These are phyloP conservation scores for Lagria hirta DNA, from an alignment of 2,888 invertebrate species.

Conservation along the genomic window DNA sequence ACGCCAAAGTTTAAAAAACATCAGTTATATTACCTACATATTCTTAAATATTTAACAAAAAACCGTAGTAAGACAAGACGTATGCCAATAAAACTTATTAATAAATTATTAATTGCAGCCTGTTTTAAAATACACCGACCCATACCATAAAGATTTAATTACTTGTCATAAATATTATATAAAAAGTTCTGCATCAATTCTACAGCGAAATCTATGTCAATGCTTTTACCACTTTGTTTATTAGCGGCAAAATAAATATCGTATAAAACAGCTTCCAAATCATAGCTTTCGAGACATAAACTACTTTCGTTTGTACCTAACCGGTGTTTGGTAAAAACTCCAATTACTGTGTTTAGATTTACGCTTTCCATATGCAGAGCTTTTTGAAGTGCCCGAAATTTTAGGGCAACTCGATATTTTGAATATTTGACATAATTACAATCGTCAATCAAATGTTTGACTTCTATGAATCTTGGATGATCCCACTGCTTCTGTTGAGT, in stretches of 20 bases:
- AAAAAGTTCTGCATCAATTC: conserved; percentile 68
- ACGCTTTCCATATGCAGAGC: conserved; percentile 55
- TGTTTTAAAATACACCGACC: too few relatives aligned
- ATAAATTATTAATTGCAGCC: too few relatives aligned
- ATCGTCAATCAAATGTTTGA: conserved; percentile 61
- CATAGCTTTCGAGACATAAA: conserved; percentile 65
- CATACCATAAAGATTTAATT: too few relatives aligned
- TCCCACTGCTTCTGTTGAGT: conserved; percentile 60
- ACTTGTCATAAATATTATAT: conserved; percentile 70
- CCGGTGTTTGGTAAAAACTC: conserved; percentile 72
- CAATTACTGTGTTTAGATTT: conserved; percentile 61
- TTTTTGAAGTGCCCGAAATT: conserved; percentile 65
- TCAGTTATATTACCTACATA: too few relatives aligned
- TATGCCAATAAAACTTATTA: too few relatives aligned
- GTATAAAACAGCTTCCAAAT: conserved; percentile 70
- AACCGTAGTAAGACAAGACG: too few relatives aligned
- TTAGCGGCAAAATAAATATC: conserved; percentile 75
- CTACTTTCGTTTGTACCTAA: conserved; percentile 69
- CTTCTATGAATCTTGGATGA: conserved; percentile 62
- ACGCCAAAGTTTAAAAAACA: too few relatives aligned
- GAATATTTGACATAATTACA: conserved; percentile 73
- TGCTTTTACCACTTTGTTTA: conserved; percentile 64
- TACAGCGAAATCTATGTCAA: conserved; percentile 64
- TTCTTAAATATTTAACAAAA: too few relatives aligned
- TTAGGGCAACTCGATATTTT: conserved; percentile 75